Evolutionary conservation across 2,113 vertebrate genomes (phyloP).

Genomic region (Athene cunicularia): DNA sequence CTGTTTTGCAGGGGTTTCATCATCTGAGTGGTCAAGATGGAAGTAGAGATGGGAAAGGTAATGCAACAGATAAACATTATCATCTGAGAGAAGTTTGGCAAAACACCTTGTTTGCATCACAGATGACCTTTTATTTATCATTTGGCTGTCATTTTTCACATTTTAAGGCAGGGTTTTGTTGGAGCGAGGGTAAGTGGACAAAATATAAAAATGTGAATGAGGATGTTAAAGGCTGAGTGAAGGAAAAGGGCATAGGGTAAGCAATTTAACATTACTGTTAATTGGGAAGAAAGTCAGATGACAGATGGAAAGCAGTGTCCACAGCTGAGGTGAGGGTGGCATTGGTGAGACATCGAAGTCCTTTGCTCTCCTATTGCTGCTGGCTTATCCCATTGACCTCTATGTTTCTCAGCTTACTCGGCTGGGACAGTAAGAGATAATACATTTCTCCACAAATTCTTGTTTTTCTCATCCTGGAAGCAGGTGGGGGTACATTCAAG

Average conservation of each 20-base stretch:
- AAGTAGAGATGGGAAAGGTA: neutral
- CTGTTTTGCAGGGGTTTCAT: neutral
- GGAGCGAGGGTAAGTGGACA: neutral
- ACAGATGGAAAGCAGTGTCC: neutral
- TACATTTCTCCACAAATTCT: neutral
- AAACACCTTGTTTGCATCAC: neutral
- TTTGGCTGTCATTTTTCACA: slow-evolving; percentile 8
- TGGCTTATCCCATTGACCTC: neutral
- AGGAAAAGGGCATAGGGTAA: neutral
- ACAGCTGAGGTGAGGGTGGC: neutral
- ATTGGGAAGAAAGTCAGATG: neutral
- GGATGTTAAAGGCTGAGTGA: neutral
- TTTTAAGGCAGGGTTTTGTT: neutral
- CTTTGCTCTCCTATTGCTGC: neutral
- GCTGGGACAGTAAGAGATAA: neutral
- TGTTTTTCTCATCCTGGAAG: neutral
- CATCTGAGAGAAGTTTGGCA: neutral
- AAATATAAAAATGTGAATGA: neutral
- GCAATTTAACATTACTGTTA: neutral
- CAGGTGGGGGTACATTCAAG: neutral
- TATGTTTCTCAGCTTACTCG: rapidly evolving
- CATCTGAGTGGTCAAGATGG: neutral
- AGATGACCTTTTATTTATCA: slow-evolving; percentile 14
- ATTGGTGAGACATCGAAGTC: neutral
- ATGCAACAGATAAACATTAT: neutral